Conservation (phyloP, 1,140 invertebrate species). For the Lysiphlebus fabarum region DNA sequence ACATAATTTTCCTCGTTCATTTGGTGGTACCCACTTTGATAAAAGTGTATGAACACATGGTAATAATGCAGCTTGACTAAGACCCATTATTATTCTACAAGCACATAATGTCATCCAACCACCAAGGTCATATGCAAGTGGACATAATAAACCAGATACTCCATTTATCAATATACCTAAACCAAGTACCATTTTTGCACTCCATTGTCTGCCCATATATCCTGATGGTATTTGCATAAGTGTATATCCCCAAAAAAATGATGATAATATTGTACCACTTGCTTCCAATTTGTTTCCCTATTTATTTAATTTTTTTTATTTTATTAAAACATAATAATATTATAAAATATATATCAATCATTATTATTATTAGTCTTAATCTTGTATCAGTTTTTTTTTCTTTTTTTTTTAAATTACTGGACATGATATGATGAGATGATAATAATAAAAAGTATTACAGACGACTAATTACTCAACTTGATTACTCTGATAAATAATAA, state of each 20-base stretch:
- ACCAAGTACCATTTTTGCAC: constrained; percentile 60
- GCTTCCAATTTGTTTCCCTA: too few relatives aligned
- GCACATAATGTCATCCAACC: constrained; percentile 53
- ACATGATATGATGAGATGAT: too few relatives aligned
- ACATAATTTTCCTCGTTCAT: constrained; percentile 48
- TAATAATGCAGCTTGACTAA: constrained; percentile 62
- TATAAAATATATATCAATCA: too few relatives aligned
- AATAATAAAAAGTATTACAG: too few relatives aligned
- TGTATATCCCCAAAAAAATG: constrained; percentile 73
- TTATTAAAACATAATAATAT: too few relatives aligned
- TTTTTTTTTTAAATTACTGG: too few relatives aligned
- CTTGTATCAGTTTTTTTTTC: too few relatives aligned
- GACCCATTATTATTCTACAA: constrained; percentile 64
- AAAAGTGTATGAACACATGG: constrained; percentile 65
- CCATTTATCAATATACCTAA: constrained; percentile 61
- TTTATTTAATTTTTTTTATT: too few relatives aligned
- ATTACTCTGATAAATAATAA: too few relatives aligned
- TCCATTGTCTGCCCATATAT: constrained; percentile 54
- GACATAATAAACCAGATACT: constrained; percentile 52
- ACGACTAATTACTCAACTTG: too few relatives aligned
- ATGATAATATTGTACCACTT: constrained; percentile 59
- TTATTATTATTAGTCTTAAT: too few relatives aligned
- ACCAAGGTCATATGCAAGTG: constrained; percentile 38
- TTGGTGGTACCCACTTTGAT: constrained; percentile 60
- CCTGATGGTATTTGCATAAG: constrained; percentile 61